A percentile compares a stretch with the other conserved stretches of the same genome.
Evolutionary conservation across 2,113 vertebrate species (phyloP).

Genomic region (Talpa occidentalis): DNA sequence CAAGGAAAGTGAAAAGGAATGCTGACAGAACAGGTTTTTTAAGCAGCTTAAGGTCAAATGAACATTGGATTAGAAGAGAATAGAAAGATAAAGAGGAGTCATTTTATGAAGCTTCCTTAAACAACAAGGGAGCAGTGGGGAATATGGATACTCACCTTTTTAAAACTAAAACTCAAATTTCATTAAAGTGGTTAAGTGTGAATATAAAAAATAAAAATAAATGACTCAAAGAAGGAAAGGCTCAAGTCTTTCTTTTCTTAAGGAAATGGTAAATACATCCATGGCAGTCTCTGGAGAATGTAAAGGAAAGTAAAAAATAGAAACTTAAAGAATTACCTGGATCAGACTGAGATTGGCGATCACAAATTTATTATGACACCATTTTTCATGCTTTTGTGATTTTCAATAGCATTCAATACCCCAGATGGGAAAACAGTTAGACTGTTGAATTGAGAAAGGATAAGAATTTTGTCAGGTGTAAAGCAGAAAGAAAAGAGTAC

Average conservation of each 20-base stretch:
- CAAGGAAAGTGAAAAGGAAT: not conserved
- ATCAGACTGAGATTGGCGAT: not conserved
- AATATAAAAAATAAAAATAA: constrained; percentile 11
- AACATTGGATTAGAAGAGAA: not conserved
- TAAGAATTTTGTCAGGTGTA: not conserved
- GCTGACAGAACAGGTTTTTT: not conserved
- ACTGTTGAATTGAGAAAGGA: not conserved
- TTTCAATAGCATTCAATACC: constrained; percentile 23
- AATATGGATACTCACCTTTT: no score
- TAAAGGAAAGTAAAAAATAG: not conserved
- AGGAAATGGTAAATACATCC: not conserved
- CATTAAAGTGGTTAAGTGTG: constrained; percentile 1
- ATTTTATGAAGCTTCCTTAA: not conserved
- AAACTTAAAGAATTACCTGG: not conserved
- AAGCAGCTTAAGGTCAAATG: not conserved
- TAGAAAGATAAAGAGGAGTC: not conserved
- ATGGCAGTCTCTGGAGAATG: not conserved
- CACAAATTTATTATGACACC: constrained; percentile 5
- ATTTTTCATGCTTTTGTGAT: constrained; percentile 29
- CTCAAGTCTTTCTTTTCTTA: not conserved
- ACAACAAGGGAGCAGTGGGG: not conserved
- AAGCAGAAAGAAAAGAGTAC: not conserved
- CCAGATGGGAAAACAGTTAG: not conserved
- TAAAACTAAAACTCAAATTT: not conserved
- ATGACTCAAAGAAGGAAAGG: not conserved